Evolutionary conservation across 2,797 vertebrate genomes (phyloP), one percentile per base, ranked within the genome.

Genomic region (Chaunax sp.): DNA sequence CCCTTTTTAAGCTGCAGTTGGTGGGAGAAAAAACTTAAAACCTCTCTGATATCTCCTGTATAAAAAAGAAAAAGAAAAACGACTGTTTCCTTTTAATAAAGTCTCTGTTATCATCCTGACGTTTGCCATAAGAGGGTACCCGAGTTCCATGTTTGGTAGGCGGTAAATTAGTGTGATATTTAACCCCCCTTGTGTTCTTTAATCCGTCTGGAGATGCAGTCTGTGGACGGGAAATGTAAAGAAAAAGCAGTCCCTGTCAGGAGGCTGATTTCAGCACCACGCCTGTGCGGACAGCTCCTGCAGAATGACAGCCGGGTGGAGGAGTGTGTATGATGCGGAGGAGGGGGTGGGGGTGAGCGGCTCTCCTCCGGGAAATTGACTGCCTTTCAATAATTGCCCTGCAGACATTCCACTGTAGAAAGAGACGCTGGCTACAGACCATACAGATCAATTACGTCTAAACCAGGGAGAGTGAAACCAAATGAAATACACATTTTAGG

Each of bases 41-140:
- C n/a, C n/a, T n/a, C n/a, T n/a, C n/a, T n/a, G n/a, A n/a, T n/a
- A n/a, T n/a, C n/a, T n/a, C n/a, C n/a, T n/a, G n/a, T n/a, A n/a
- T n/a, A n/a, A n/a, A n/a, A n/a, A n/a, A n/a, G n/a, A n/a, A 30
- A 30, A 4, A 6, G 9, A 30, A 30, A 30, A 30, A 30, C 28
- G n/a, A n/a, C n/a, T n/a, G n/a, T n/a, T n/a, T n/a, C n/a, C n/a
- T n/a, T n/a, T n/a, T n/a, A n/a, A n/a, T 14, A 12, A 13, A 12
- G 10, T 14, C 10, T 55, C 44, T n/a, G 38, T 69, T 64, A 51
- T 82, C 64, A 83, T 88, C 72, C 84, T 87, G 71, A 38, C 61
- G 71, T 53, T 87, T 88, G 81, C 93, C 94, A 88, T 93, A 75
- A 94, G 94, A 94, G 92, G 94, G 93, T 78, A 93, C 90, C 92